Base-by-base conservation (phyloP, 2,797 vertebrate species). In the Brachyalestes nurse region DNA sequence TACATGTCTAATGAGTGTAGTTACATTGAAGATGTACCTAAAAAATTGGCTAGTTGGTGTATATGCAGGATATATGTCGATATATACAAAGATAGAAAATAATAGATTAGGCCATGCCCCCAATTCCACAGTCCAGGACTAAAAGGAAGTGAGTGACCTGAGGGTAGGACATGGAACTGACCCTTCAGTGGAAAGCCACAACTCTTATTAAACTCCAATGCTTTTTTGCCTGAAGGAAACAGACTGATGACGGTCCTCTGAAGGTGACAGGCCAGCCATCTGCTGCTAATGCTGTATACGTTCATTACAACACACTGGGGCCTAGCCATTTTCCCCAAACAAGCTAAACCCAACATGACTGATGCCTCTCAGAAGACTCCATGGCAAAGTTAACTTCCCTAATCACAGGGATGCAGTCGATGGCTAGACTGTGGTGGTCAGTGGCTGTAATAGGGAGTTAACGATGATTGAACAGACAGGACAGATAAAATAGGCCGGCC, bases 401-500 rank as follows among this genome's bases (percentile, higher is more conserved):
- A 77, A 77, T 64, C 78, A 64, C 5, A 10, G 28, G 70, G 71
- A 25, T 17, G 40, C 47, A 2, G 57, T 83, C 38, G 23, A 83
- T 70, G 51, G 17, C 55, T 42, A 58, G 55, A 60, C 60, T 42
- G 25, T 64, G 51, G 77, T 57, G 57, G 72, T 70, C 64, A 64
- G 57, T 23, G 64, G n/a, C 72, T 28, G 38, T 83, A 75, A 78
- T 75, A 64, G 45, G 1, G 5, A 57, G 51, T 21, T 82, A 82
- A 82, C 73, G 71, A 79, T 75, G 76, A 74, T 66, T 45, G 23
- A 64, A 79, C 38, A 71, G 67, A 62, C 51, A 45, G 53, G 60
- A 55, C 51, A 55, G 49, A 78, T 45, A 23, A 67, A 47, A 77
- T 74, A 70, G 47, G 76, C 40, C 75, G 72, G 45, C 51, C 72